Evolutionary conservation across 2,797 vertebrate species (phyloP), one percentile per base, ranked within the genome.

Genomic region (Sebastes oblongus): DNA sequence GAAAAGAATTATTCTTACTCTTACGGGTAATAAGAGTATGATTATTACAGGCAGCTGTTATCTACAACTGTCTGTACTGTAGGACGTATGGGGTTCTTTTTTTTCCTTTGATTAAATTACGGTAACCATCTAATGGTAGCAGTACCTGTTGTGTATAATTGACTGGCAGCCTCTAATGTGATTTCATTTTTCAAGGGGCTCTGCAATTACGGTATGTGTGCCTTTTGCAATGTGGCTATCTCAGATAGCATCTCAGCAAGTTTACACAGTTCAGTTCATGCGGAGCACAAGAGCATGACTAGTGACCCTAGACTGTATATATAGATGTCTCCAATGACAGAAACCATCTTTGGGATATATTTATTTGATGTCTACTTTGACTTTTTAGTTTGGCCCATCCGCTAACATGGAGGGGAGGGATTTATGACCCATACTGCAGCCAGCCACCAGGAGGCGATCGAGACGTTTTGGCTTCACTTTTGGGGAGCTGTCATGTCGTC

Each of bases 81-180:
- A 71, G 67, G 58, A 86, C 66, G 60, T 71, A 86, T 59, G 81
- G 72, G 62, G 76, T 67, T 46, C 62, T 85, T 78, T 84, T 78
- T 85, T 75, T 80, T 27, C 69, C 61, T 84, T 71, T 70, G 61
- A 83, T 89, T 89, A 62, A 66, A 87, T 86, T 81, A 81, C 70
- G 68, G 55, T 59, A 69, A 79, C 54, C 70, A 80, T 64, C 66
- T 84, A 78, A 80, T 84, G 75, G 72, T 50, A 80, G 62, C 88
- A 64, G 80, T 71, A 78, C 73, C 80, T 74, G 67, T 92, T 88
- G 80, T 82, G 86, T 89, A 73, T 75, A 90, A 83, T 66, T 83
- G 81, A 88, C 78, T 85, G 85, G 77, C 84, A 86, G 77, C 58
- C 81, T 68, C 80, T 89, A 82, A 92, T 82, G 79, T 77, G 73